Evolutionary conservation across 2,888 invertebrate genomes (phyloP), one percentile per base, ranked within the genome.

Genomic region (Dasypogon diadema): DNA sequence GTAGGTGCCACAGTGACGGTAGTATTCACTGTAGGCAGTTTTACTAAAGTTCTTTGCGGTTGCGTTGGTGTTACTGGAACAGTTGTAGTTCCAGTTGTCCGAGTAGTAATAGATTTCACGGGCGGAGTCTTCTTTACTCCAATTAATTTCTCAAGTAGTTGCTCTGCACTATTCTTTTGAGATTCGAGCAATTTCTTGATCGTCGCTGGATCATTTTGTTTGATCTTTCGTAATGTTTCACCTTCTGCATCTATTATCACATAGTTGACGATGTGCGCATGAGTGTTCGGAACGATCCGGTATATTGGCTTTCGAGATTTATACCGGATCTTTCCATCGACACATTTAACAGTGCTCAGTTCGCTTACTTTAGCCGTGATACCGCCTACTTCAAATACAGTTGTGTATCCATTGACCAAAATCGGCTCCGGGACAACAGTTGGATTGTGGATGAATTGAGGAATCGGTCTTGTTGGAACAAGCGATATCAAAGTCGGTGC

Each of bases 191-290:
- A 70, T 77, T 82, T 82, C 1, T 82, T 82, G 81, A 85, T 83
- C 0, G 84, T 81, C 2, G 82, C 82, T 18, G 83, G 82, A 75
- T 85, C 84, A 46, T 81, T 82, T 2, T 81, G 82, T 10, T 81
- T 83, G 4, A 84, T 83, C 76, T 84, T 85, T 21, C 81, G 82
- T 78, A 84, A 77, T 2, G 84, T 82, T 2, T 84, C 82, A 2
- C 83, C 82, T 24, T 81, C 83, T 6, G 83, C 82, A 56, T 85
- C 84, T 1, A 85, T 80, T 2, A 85, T 82, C 22, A 85, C 83
- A 74, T 84, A 85, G 65, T 84, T 85, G 1, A 85, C 82, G n/a
- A 85, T 82, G 22, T 85, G 85, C 0, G 84, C 84, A 78, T 85
- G 85, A 1, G 85, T 84, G 68, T 84, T 85, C 0, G 84, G 85